phyloP scores from a whole-genome alignment of 2,113 vertebrate species.

The Suncus etruscus region DNA sequence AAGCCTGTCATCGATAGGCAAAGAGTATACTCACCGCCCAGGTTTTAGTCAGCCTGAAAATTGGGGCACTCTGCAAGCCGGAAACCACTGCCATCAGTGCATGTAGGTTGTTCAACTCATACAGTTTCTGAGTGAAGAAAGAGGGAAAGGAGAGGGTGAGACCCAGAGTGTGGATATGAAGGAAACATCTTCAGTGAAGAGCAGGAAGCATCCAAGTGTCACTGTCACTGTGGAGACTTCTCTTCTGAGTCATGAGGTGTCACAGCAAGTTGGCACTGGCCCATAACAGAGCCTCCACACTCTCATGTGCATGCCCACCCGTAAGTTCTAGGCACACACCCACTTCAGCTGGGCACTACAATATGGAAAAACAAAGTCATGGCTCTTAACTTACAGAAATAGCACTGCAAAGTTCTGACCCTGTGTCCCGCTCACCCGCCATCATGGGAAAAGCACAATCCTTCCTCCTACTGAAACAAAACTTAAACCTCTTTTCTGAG shows the following conservation, averaged over 20 bases:
- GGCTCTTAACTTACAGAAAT: background rate
- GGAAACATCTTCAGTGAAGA: background rate
- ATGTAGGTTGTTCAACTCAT: slow-evolving; percentile 98
- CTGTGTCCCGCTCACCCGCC: background rate
- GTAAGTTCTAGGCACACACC: background rate
- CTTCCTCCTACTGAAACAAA: background rate
- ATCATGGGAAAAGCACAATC: background rate
- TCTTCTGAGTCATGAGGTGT: background rate
- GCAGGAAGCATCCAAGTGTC: background rate
- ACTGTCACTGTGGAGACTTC: background rate
- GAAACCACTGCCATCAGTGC: slow-evolving; percentile 99
- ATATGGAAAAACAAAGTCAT: slow-evolving; percentile 23
- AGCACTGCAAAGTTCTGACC: background rate
- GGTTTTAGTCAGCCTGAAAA: slow-evolving; percentile 97
- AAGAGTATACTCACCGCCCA: slow-evolving; percentile 96
- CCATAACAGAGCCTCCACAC: background rate
- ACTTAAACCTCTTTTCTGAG: background rate
- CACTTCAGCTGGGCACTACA: background rate
- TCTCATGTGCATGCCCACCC: background rate
- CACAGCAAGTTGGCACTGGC: background rate
- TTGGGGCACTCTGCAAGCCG: slow-evolving; percentile 96
- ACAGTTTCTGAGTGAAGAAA: slow-evolving; percentile 92
- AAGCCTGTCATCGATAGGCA: slow-evolving; percentile 4
- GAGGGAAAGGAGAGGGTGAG: background rate
- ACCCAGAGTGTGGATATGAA: slow-evolving; percentile 34